phyloP scores from a whole-genome alignment of 2,797 vertebrate species.

The Pteronotus mesoamericanus region DNA sequence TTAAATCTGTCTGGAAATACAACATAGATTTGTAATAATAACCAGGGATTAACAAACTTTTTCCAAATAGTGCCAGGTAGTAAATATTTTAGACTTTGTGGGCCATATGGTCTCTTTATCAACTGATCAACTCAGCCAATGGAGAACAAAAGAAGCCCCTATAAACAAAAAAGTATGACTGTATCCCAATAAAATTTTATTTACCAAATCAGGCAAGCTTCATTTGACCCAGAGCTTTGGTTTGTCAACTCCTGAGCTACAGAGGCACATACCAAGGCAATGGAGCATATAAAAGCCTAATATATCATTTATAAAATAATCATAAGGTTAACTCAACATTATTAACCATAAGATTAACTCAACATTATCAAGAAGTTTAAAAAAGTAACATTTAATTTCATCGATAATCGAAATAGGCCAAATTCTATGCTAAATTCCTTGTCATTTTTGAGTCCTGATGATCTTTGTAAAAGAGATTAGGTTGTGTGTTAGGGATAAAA shows the following conservation, averaged over 20 bases:
- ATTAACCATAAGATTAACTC: not conserved
- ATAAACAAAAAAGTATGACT: not conserved
- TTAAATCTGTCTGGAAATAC: not conserved
- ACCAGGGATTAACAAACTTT: not conserved
- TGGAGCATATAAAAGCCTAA: not conserved
- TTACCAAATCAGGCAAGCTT: not conserved
- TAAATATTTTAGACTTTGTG: not conserved
- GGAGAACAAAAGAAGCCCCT: not conserved
- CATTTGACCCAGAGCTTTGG: not conserved
- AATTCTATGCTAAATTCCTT: not conserved
- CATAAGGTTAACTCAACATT: too few relatives aligned
- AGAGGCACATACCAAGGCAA: not conserved
- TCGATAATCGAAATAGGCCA: not conserved
- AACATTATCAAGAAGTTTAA: not conserved
- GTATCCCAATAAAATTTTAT: not conserved
- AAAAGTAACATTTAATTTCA: not conserved
- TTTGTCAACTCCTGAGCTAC: not conserved
- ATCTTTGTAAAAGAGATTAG: not conserved
- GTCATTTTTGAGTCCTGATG: not conserved
- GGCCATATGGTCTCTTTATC: not conserved
- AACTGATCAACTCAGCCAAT: not conserved
- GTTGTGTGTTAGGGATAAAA: not conserved
- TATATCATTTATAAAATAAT: not conserved
- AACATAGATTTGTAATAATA: not conserved
- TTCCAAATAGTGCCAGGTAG: not conserved